These are phyloP conservation scores for Argopecten irradians DNA, from an alignment of 1,140 invertebrate species.

Conservation along the genomic window DNA sequence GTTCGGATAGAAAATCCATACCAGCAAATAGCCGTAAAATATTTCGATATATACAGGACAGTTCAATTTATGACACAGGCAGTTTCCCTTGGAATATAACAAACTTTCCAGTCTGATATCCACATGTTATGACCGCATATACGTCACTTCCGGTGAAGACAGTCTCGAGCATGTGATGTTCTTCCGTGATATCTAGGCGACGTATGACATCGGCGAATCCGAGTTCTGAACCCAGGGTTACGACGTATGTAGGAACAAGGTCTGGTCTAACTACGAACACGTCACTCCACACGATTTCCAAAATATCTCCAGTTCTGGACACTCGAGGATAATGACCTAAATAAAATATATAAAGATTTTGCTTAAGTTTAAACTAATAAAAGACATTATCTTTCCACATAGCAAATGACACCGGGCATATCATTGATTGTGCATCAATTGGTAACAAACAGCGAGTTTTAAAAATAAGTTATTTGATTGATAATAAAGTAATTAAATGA, in stretches of 20 bases:
- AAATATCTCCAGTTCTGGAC: neutral
- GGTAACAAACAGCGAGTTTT: too few species aligned
- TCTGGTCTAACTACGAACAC: neutral
- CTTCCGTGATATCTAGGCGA: neutral
- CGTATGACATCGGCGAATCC: slow-evolving; percentile 17
- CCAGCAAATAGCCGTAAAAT: too few species aligned
- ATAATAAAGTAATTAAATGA: too few species aligned
- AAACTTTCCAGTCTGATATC: neutral
- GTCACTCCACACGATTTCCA: slow-evolving; percentile 18
- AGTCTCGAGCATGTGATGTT: neutral
- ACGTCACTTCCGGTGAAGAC: neutral
- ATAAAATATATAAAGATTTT: neutral
- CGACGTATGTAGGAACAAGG: neutral
- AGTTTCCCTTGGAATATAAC: neutral
- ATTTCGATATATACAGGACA: too few species aligned
- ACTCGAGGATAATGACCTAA: neutral
- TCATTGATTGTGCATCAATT: too few species aligned
- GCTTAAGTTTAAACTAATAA: too few species aligned
- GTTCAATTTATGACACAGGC: neutral
- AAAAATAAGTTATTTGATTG: too few species aligned
- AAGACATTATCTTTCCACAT: too few species aligned
- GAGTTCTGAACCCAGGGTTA: slow-evolving; percentile 5
- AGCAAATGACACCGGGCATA: too few species aligned
- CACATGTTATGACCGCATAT: neutral
- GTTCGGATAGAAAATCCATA: too few species aligned